These are phyloP conservation scores for Gymnogyps californianus DNA, from an alignment of 2,113 vertebrate species.

Conservation along the genomic window DNA sequence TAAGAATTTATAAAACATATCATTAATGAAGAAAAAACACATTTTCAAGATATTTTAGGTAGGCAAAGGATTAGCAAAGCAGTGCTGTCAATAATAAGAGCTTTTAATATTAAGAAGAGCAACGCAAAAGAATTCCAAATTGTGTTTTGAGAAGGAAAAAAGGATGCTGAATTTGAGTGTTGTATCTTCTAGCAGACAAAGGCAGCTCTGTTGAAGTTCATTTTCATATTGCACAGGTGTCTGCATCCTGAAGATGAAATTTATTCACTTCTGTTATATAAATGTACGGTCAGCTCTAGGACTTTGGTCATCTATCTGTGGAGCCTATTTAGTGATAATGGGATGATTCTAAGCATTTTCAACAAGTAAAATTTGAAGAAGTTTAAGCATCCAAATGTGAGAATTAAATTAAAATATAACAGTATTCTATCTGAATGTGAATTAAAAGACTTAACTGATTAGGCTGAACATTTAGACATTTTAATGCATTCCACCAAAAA, in stretches of 20 bases:
- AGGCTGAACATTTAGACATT: not conserved
- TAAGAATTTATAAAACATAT: not conserved
- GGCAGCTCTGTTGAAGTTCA: not conserved
- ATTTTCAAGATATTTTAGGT: not conserved
- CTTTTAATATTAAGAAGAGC: not conserved
- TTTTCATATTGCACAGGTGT: not conserved
- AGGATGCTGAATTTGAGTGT: not conserved
- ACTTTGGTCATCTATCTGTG: not conserved
- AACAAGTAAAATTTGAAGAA: not conserved
- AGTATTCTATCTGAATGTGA: not conserved
- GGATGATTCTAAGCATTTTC: not conserved
- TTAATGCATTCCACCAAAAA: not conserved
- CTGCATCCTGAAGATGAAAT: not conserved
- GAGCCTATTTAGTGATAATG: not conserved
- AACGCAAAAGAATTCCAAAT: not conserved
- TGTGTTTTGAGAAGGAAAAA: not conserved
- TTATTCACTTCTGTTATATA: not conserved
- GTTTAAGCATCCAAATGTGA: not conserved
- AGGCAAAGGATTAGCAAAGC: not conserved
- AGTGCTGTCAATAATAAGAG: not conserved
- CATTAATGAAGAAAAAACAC: not conserved
- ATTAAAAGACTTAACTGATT: not conserved
- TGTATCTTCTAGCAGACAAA: not conserved
- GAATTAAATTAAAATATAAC: not conserved
- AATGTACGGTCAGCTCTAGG: not conserved